Evolutionary conservation across 2,797 vertebrate genomes (phyloP), one percentile per base, ranked within the genome.

Genomic region (Betta splendens): DNA sequence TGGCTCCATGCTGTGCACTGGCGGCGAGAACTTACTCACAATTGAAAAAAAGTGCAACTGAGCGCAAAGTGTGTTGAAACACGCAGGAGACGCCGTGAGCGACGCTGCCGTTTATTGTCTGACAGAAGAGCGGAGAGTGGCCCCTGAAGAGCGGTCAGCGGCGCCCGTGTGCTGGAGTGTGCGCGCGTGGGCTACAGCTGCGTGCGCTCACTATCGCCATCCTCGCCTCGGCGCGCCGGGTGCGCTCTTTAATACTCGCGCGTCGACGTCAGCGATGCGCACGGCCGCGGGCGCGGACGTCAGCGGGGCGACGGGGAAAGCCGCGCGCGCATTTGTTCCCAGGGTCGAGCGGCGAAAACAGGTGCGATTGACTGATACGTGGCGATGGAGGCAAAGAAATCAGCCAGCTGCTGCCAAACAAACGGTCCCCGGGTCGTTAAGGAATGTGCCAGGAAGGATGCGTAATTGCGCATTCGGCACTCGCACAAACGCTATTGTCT

Each of bases 1-100:
- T n/a, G 91, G 80, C 83, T 93, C 94, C 92, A 94, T 92, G 26
- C n/a, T n/a, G 15, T 29, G 36, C 21, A 44, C 29, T 47, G 37
- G 66, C 66, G 80, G 40, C 38, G 63, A 16, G 28, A 67, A 82
- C 66, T 76, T 81, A 45, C 44, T 5, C 39, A n/a, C 21, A 23
- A 3, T 9, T 11, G 1, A 10, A 22, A 32, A 2, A 33, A 20
- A 39, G 23, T 9, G 7, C 16, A 18, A 13, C 37, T 51, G 25
- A 52, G 59, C 28, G 36, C 28, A 12, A 45, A 42, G 3, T 21
- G 5, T 5, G 32, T 6, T 15, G 6, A 33, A 15, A 17, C 1
- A 23, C 6, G 16, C 2, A 17, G 29, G 38, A 7, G 17, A 9
- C 7, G 39, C 49, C 23, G 38, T 33, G 16, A 21, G 50, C 48